Evolutionary conservation across 2,888 invertebrate species (phyloP).

Genomic region (Bimastos eiseni): DNA sequence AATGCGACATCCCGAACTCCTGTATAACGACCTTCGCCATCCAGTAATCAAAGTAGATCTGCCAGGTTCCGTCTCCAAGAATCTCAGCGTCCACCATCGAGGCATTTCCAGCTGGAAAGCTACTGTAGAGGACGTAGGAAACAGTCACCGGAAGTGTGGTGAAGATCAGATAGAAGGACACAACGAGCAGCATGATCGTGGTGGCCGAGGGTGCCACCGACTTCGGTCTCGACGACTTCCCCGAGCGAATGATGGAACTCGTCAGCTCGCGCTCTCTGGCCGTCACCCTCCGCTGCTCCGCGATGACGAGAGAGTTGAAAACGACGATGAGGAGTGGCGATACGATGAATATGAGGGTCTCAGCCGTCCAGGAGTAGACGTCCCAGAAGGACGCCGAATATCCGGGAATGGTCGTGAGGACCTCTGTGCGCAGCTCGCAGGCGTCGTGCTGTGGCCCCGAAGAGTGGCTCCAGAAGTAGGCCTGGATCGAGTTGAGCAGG

Average conservation of each 20-base stretch:
- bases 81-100: constrained; percentile 48
- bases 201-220: constrained; percentile 51
- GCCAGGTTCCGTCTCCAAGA: constrained; percentile 50
- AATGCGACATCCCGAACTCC: constrained; percentile 55
- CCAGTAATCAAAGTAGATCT: constrained; percentile 50
- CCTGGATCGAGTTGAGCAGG: constrained; percentile 53
- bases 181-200: constrained; percentile 57
- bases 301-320: constrained; percentile 58
- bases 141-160: constrained; percentile 57
- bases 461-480: constrained; percentile 55
- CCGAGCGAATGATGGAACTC: neutral
- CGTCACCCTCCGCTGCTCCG: constrained; percentile 49
- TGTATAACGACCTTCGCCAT: constrained; percentile 52
- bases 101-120: constrained; percentile 46
- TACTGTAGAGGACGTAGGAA: constrained; percentile 49
- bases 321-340: constrained; percentile 57
- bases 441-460: constrained; percentile 28
- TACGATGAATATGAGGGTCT: constrained; percentile 55
- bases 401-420: constrained; percentile 41
- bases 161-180: constrained; percentile 56
- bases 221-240: neutral
- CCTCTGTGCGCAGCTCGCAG: constrained; percentile 43
- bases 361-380: constrained; percentile 57
- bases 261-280: neutral
- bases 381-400: constrained; percentile 47